A percentile compares a stretch with the other conserved stretches of the same genome.
phyloP scores from a whole-genome alignment of 2,888 invertebrate genomes.

The Sepiola atlantica region DNA sequence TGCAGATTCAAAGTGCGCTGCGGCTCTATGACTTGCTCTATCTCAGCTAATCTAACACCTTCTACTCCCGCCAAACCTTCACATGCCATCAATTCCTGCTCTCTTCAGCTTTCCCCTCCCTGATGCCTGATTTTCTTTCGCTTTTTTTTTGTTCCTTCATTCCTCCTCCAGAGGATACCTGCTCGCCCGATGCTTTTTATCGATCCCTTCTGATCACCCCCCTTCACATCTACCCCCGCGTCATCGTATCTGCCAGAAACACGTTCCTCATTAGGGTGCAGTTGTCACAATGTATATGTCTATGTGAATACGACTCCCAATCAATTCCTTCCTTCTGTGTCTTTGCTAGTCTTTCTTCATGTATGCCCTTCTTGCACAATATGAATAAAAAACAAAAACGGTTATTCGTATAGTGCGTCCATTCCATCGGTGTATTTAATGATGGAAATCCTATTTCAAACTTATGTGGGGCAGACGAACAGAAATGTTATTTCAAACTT shows the following conservation, averaged over 20 bases:
- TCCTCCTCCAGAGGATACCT: background rate
- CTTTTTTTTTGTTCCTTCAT: no score
- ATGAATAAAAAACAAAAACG: background rate
- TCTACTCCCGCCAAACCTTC: background rate
- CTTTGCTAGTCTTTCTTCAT: background rate
- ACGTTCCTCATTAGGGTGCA: conserved; percentile 9
- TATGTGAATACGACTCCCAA: background rate
- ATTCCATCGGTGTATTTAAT: no score
- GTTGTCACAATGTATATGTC: background rate
- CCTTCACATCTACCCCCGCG: background rate
- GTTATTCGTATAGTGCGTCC: no score
- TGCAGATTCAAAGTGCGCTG: background rate
- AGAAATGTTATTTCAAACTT: no score
- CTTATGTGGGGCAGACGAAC: no score
- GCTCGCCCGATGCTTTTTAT: background rate
- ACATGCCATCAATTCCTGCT: conserved; percentile 2
- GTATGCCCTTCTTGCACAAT: background rate
- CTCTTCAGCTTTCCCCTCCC: background rate
- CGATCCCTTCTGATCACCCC: no score
- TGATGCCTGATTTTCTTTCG: background rate
- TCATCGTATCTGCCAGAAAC: background rate
- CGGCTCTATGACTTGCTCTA: background rate
- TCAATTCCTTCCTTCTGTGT: background rate
- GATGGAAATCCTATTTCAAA: no score
- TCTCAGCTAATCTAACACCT: background rate